Base-by-base conservation (phyloP, 2,797 vertebrate species). In the Meriones psammophilus region DNA sequence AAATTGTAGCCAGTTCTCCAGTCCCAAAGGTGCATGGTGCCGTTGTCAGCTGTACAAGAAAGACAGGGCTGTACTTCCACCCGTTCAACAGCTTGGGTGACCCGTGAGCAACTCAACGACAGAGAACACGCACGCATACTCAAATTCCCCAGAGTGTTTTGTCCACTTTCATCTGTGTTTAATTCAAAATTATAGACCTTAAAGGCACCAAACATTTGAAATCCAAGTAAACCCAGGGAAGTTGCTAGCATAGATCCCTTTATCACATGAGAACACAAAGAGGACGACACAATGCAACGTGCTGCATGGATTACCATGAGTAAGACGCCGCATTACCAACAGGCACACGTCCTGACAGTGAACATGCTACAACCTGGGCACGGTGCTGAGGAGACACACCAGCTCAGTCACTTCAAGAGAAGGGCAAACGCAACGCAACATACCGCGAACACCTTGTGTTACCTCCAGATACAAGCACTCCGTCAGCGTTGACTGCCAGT, bases 1-100 rank as follows among this genome's bases (percentile, higher is more conserved):
- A 99, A 99, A 98, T 99, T 99, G 98, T 99, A 99, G 33, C 99
- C 99, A 1, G 99, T 99, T 98, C 99, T 99, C 99, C 99, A 99
- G 77, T 99, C 99, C 99, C 99, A 99, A 98, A 99, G 99, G 98
- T 99, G 99, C 99, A 99, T 99, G 71, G 99, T 99, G 68, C 99
- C 99, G 73, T 99, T 99, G 98, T 99, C 99, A 83, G 99, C 99
- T 99, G 92, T 60, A 98, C 98, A 95, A 88, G 5, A 97, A 92
- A 97, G 39, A 96, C 0, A 7, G 30, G 64, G 76, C 92, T 9
- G 86, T 8, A 97, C 0, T 86, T 95, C 54, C 42, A 88, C 50
- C 78, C 85, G 2, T 92, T 91, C 60, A 78, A 73, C 36, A 93
- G 56, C 10, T 91, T 30, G 62, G 86, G 4, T 89, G 50, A 39